Conservation (phyloP, 2,797 vertebrate genomes). For the Lates japonicus region DNA sequence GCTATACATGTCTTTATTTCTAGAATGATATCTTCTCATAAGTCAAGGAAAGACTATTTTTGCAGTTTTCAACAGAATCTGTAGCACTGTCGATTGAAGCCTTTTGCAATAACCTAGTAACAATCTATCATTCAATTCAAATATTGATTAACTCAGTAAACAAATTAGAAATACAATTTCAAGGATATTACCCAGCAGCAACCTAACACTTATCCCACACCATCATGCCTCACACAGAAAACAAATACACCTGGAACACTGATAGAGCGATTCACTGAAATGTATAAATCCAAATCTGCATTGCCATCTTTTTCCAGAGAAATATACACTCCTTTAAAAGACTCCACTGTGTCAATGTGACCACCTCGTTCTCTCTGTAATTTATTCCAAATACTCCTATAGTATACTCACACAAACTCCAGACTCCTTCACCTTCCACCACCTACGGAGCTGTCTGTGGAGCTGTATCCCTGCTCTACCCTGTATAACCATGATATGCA, state of each 20-base stretch:
- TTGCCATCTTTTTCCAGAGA: background rate
- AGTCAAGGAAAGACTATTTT: background rate
- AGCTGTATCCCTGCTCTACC: slow-evolving; percentile 28
- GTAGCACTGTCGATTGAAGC: background rate
- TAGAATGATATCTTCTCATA: background rate
- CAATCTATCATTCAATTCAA: background rate
- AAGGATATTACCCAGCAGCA: background rate
- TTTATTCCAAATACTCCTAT: slow-evolving; percentile 10
- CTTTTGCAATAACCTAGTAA: background rate
- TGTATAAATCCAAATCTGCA: background rate
- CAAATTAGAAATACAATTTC: background rate
- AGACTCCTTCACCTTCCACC: slow-evolving; percentile 3
- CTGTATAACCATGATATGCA: slow-evolving; percentile 27
- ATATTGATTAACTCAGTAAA: slow-evolving; percentile 9
- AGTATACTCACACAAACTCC: slow-evolving; percentile 16
- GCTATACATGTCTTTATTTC: background rate
- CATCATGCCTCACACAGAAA: background rate
- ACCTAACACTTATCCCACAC: background rate
- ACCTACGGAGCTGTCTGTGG: slow-evolving; percentile 18
- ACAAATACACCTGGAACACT: background rate
- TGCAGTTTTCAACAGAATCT: background rate
- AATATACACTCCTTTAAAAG: background rate
- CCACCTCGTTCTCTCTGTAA: slow-evolving; percentile 3
- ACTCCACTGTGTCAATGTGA: background rate
- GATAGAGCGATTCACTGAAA: background rate